Percentiles rank a stretch among this genome's conserved stretches.
phyloP scores from a whole-genome alignment of 2,797 vertebrate species.

The Odontamblyopus rebecca region DNA sequence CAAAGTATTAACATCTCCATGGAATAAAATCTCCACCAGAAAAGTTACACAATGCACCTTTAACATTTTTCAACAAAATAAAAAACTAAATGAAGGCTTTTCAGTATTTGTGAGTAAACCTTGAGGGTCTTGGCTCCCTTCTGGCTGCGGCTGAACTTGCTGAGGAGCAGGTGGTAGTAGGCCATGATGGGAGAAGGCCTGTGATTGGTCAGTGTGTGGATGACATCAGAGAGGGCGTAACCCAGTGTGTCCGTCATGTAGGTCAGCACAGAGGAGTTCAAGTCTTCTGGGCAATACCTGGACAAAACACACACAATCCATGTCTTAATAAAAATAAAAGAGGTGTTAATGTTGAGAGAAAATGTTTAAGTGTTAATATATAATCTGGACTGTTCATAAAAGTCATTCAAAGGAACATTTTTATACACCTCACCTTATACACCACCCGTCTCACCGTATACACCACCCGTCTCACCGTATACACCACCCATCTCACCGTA shows the following conservation, averaged over 20 bases:
- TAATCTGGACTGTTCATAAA: too few relatives aligned
- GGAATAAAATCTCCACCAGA: too few relatives aligned
- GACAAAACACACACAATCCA: slow-evolving; percentile 7
- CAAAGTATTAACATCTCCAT: too few relatives aligned
- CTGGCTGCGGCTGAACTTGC: slow-evolving; percentile 78
- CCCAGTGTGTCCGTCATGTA: slow-evolving; percentile 80
- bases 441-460: too few relatives aligned
- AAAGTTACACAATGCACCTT: too few relatives aligned
- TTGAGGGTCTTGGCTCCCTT: slow-evolving; percentile 71
- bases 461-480: too few relatives aligned
- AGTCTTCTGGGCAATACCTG: slow-evolving; percentile 77
- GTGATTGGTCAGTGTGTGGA: slow-evolving; percentile 78
- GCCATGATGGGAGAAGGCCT: slow-evolving; percentile 82
- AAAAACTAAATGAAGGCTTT: not conserved
- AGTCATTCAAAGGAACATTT: too few relatives aligned
- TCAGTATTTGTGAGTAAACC: slow-evolving; percentile 57
- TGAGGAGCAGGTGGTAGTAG: slow-evolving; percentile 82
- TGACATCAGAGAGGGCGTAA: slow-evolving; percentile 76
- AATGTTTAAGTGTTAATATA: too few relatives aligned
- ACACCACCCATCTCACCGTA: too few relatives aligned
- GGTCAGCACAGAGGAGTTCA: slow-evolving; percentile 78
- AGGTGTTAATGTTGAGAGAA: too few relatives aligned
- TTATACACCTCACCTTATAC: too few relatives aligned
- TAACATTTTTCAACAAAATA: not conserved
- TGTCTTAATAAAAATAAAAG: not conserved